phyloP scores from a whole-genome alignment of 2,888 invertebrate species.

The Cacoxenus indagator region DNA sequence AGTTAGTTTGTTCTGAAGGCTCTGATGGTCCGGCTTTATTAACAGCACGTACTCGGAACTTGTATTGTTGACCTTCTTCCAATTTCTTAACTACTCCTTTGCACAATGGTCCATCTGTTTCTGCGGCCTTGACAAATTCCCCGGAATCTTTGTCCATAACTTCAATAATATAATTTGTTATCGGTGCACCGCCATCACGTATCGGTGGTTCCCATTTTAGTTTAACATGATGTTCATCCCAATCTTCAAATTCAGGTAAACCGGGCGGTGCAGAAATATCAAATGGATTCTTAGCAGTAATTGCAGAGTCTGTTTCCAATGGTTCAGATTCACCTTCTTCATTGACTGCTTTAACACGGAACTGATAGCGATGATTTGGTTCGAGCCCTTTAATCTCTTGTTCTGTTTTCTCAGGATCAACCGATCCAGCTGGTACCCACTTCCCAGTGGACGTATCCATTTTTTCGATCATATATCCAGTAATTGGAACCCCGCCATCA shows the following conservation, averaged over 20 bases:
- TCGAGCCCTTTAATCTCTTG: constrained; percentile 88
- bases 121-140: constrained; percentile 86
- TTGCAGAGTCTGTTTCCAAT: constrained; percentile 87
- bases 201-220: constrained; percentile 92
- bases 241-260: constrained; percentile 90
- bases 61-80: constrained; percentile 95
- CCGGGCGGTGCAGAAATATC: constrained; percentile 90
- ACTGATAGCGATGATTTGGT: constrained; percentile 96
- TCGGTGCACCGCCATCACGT: constrained; percentile 92
- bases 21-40: constrained; percentile 96
- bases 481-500: constrained; percentile 93
- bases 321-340: constrained; percentile 98
- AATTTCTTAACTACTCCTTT: constrained; percentile 90
- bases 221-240: constrained; percentile 91
- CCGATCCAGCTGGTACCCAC: constrained; percentile 89
- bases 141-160: constrained; percentile 90
- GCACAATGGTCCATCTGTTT: constrained; percentile 86
- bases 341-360: constrained; percentile 96
- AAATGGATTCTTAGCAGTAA: constrained; percentile 97
- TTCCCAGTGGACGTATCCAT: constrained; percentile 90
- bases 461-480: constrained; percentile 93
- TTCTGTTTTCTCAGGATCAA: constrained; percentile 85
- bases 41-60: constrained; percentile 92
- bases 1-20: constrained; percentile 91
- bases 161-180: constrained; percentile 93